These are phyloP conservation scores for Microcaecilia unicolor DNA, from an alignment of 2,797 vertebrate species.

Conservation along the genomic window DNA sequence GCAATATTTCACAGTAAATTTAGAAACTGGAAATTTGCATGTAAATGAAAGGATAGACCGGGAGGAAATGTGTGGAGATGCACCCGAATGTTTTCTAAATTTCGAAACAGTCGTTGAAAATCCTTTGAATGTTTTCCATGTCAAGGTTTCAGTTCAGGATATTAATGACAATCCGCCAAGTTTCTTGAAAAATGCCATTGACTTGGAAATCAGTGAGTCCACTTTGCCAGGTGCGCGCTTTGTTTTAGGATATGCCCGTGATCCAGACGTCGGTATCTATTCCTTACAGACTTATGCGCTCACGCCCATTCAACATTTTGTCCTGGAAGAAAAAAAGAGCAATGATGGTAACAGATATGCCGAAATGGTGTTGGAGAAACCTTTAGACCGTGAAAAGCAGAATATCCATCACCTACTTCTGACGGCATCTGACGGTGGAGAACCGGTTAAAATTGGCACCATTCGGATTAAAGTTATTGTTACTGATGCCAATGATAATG, in stretches of 20 bases:
- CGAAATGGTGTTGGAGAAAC: conserved; percentile 22
- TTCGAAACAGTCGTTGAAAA: conserved; percentile 41
- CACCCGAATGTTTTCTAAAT: conserved; percentile 16
- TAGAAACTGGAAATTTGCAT: conserved; percentile 24
- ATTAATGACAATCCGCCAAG: conserved; percentile 58
- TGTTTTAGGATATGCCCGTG: conserved; percentile 30
- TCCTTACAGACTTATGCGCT: conserved; percentile 27
- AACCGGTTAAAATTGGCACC: conserved; percentile 19
- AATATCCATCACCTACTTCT: conserved; percentile 4
- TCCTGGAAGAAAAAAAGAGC: neutral
- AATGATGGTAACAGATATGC: conserved; percentile 9
- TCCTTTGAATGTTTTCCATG: conserved; percentile 33
- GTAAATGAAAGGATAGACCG: conserved; percentile 44
- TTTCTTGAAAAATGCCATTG: conserved; percentile 20
- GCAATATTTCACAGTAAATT: conserved; percentile 38
- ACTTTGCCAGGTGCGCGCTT: conserved; percentile 17
- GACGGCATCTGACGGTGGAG: conserved; percentile 27
- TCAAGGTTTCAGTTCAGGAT: conserved; percentile 44
- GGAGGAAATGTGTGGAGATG: conserved; percentile 25
- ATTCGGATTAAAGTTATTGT: conserved; percentile 18
- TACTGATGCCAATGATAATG: conserved; percentile 33
- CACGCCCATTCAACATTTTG: conserved; percentile 16
- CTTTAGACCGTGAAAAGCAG: conserved; percentile 21
- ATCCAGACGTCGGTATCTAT: conserved; percentile 36
- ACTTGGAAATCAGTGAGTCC: conserved; percentile 25